Base-by-base conservation (phyloP, 2,797 vertebrate genomes). In the Galaxias olidus region DNA sequence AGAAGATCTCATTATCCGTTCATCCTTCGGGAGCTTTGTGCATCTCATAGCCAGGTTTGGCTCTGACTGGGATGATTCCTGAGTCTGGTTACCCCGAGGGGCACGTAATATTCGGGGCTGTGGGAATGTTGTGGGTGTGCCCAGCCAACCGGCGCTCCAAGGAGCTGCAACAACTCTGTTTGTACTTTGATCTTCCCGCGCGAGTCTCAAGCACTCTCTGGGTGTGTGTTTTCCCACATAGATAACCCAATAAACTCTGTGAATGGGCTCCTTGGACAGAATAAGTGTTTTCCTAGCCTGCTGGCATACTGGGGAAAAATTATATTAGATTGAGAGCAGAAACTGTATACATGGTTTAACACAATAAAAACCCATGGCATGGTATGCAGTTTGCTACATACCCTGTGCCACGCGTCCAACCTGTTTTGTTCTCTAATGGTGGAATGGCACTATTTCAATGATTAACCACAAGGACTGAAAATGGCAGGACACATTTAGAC, bases 161-260 rank as follows among this genome's bases (percentile, higher is more conserved):
- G 52, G 4, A 66, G 61, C 63, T 69, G 69, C 76, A 77, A 62
- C 50, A 63, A 18, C 65, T 78, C 20, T 54, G 30, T 30, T 69
- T 87, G 86, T 80, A 83, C 88, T 89, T 89, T 90, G 83, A 83
- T 84, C 81, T 84, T 80, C 68, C 54, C 73, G 58, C 72, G 12
- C 19, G 42, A 81, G 70, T 54, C 60, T 66, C 70, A 68, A 60
- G 67, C 66, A 65, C 71, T 79, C 44, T 64, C 65, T 13, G 59
- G 76, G 68, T 69, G 79, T 44, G 70, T 84, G 75, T 83, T 61
- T 70, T 48, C 11, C 19, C 43, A 55, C 4, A 57, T 61, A 68
- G 76, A 76, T 77, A 74, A 79, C 53, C 72, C 57, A 70, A 64
- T 77, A 71, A 77, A 80, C 69, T 72, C 40, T 66, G n/a, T 55